phyloP scores from a whole-genome alignment of 2,113 vertebrate genomes.

The Rhinolophus ferrumequinum region DNA sequence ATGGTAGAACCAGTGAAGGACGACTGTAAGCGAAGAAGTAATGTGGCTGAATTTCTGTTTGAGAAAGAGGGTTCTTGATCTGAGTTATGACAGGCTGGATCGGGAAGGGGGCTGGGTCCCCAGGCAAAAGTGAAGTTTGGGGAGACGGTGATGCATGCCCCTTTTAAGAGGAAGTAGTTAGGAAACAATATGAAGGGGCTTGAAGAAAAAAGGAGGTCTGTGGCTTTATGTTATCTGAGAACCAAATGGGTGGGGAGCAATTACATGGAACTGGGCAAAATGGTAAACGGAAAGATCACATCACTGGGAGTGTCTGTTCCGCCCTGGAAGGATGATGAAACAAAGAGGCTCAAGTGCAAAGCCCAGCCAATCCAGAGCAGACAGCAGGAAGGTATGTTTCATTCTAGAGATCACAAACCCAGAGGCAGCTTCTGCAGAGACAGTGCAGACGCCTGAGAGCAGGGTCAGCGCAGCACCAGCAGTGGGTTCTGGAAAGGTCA shows the following conservation, averaged over 20 bases:
- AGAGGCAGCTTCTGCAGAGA: constrained; percentile 50
- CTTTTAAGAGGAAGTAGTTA: not conserved
- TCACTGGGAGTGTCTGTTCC: constrained; percentile 19
- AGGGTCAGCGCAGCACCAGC: not conserved
- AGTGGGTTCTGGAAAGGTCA: not conserved
- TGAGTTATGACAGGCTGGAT: too few relatives aligned
- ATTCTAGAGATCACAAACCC: constrained; percentile 40
- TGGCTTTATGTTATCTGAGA: not conserved
- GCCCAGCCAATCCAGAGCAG: constrained; percentile 32
- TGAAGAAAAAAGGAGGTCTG: not conserved
- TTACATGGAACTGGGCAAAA: not conserved
- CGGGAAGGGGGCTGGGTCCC: not conserved
- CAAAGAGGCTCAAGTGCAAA: constrained; percentile 27
- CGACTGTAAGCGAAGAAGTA: not conserved
- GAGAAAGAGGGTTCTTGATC: not conserved
- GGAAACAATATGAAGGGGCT: not conserved
- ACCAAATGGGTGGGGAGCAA: constrained; percentile 41
- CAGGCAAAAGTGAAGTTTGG: not conserved
- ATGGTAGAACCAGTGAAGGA: not conserved
- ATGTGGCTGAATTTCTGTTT: not conserved
- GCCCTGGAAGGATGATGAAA: constrained; percentile 36
- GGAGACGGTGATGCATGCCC: not conserved
- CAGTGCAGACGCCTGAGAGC: constrained; percentile 29
- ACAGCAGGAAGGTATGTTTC: constrained; percentile 63
- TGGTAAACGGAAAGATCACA: constrained; percentile 31